Conservation (phyloP, 1,140 invertebrate genomes). For the Eriosoma lanigerum region DNA sequence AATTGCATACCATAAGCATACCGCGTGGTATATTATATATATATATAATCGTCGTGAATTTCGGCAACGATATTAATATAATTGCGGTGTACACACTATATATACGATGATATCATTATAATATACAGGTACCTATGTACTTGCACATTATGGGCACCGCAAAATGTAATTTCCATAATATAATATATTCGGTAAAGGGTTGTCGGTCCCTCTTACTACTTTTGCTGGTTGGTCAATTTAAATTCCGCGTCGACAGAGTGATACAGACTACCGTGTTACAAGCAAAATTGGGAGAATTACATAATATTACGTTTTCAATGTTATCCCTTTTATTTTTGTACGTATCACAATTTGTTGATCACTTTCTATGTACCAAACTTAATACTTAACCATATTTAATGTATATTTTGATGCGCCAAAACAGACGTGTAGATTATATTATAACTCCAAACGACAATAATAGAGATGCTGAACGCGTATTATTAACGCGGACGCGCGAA, state of each 20-base stretch:
- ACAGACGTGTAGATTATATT: no score
- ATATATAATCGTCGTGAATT: neutral
- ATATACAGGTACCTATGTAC: neutral
- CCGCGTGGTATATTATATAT: no score
- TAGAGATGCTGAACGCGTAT: no score
- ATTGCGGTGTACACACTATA: neutral
- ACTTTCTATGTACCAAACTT: no score
- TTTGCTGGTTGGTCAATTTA: neutral
- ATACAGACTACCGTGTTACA: no score
- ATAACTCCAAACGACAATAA: no score
- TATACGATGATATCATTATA: no score
- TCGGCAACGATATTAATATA: neutral
- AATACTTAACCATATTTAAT: no score
- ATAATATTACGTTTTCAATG: neutral
- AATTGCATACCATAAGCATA: no score
- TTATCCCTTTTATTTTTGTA: neutral
- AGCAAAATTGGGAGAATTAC: neutral
- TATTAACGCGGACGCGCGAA: neutral
- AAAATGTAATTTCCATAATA: slow-evolving; percentile 33
- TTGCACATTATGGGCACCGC: neutral
- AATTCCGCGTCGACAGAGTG: no score
- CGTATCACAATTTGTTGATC: no score
- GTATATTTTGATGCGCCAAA: no score
- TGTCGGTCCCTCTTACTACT: neutral
- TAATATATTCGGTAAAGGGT: neutral